A percentile compares a stretch with the other conserved stretches of the same genome.
Conservation (phyloP, 2,113 vertebrate species). For the Ctenodactylus gundi region DNA sequence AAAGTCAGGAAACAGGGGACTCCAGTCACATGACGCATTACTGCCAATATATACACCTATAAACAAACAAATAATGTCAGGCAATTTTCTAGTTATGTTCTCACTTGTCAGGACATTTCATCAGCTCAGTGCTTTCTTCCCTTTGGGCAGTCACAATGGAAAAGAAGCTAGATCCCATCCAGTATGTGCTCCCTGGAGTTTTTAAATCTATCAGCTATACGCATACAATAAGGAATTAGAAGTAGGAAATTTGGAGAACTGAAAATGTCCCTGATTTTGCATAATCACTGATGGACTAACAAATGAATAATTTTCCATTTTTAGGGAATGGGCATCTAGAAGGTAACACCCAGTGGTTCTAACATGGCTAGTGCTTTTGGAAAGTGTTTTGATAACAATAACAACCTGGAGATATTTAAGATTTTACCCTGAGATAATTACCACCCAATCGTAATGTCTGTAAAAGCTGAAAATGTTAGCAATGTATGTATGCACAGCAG, state of each 20-base stretch:
- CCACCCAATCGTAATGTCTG: too few species aligned
- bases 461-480: too few species aligned
- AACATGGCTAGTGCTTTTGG: too few species aligned
- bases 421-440: too few species aligned
- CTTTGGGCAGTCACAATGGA: slow-evolving; percentile 56
- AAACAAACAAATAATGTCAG: slow-evolving; percentile 68
- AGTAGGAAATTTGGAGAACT: slow-evolving; percentile 52
- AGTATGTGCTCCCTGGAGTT: neutral
- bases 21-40: slow-evolving; percentile 75
- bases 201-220: slow-evolving; percentile 68
- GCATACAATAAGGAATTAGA: slow-evolving; percentile 49
- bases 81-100: slow-evolving; percentile 65
- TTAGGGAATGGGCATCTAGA: too few species aligned
- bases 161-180: slow-evolving; percentile 71
- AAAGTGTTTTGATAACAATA: too few species aligned
- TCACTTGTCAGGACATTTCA: slow-evolving; percentile 68
- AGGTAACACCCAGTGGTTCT: too few species aligned
- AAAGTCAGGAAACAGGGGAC: slow-evolving; percentile 67
- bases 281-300: slow-evolving; percentile 65
- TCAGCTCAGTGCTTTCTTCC: slow-evolving; percentile 62
- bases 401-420: too few species aligned
- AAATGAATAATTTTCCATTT: slow-evolving; percentile 67
- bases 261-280: slow-evolving; percentile 70
- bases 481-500: too few species aligned
- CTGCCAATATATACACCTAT: slow-evolving; percentile 59